Percentiles rank a stretch among this genome's conserved stretches.
phyloP scores from a whole-genome alignment of 2,888 invertebrate genomes.

The Nasonia oneida region DNA sequence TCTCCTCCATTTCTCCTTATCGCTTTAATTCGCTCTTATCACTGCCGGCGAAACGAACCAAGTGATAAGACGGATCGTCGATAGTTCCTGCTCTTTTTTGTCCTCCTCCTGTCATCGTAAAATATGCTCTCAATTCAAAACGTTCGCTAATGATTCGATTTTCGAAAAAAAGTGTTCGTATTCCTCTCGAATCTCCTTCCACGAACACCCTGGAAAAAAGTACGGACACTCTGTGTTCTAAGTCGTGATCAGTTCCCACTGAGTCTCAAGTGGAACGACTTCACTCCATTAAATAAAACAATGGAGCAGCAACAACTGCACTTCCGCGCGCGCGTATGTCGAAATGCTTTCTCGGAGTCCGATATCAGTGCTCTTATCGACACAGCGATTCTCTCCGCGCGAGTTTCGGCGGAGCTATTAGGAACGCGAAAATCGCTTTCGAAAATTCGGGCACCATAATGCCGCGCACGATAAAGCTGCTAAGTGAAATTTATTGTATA shows the following conservation, averaged over 20 bases:
- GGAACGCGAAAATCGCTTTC: conserved; percentile 9
- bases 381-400: background rate
- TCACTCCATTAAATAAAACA: conserved; percentile 7
- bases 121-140: background rate
- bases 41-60: background rate
- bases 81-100: background rate
- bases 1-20: background rate
- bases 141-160: too few relatives aligned
- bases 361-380: background rate
- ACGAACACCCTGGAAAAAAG: background rate
- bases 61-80: background rate
- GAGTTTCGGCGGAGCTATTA: background rate
- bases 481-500: conserved; percentile 26
- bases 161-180: too few relatives aligned
- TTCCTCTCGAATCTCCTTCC: too few relatives aligned
- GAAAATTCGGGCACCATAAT: background rate
- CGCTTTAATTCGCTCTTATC: conserved; percentile 1
- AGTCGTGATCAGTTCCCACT: conserved; percentile 2
- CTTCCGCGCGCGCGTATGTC: conserved; percentile 4
- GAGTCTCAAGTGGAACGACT: background rate
- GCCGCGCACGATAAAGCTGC: background rate
- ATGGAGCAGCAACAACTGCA: conserved; percentile 12
- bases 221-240: background rate
- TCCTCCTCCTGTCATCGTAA: background rate
- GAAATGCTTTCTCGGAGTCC: conserved; percentile 6